Conservation (phyloP, 2,113 vertebrate species). For the Dicerorhinus sumatrensis region DNA sequence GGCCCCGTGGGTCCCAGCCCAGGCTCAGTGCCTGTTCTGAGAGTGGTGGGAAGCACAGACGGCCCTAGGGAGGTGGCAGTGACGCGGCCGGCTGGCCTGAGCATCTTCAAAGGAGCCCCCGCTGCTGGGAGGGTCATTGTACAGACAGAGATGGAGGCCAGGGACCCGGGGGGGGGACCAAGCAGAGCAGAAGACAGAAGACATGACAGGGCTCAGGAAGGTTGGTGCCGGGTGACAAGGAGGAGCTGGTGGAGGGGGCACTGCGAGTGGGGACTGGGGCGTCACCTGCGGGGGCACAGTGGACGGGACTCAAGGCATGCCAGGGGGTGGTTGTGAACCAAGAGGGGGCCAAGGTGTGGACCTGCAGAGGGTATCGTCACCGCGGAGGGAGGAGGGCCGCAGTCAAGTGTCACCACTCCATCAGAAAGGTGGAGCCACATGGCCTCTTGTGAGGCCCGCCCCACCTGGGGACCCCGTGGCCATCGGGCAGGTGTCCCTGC, state of each 20-base stretch:
- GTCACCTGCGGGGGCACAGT: fast-evolving
- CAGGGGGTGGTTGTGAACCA: neutral
- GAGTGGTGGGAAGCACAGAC: neutral
- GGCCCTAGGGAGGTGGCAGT: neutral
- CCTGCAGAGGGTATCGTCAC: fast-evolving
- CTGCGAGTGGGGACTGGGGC: neutral
- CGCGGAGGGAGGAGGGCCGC: fast-evolving
- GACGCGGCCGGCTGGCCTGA: neutral
- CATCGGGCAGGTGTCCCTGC: neutral
- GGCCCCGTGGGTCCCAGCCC: fast-evolving
- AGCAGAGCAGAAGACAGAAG: too few relatives aligned
- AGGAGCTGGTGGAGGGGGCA: neutral
- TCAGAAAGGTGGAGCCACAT: neutral
- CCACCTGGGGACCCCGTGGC: fast-evolving
- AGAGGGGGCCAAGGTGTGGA: too few relatives aligned
- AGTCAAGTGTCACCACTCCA: neutral
- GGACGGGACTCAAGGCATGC: fast-evolving
- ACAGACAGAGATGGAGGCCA: neutral
- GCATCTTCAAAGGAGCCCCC: neutral
- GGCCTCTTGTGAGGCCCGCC: too few relatives aligned
- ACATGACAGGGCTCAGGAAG: fast-evolving
- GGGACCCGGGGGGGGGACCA: neutral
- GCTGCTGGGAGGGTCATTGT: neutral
- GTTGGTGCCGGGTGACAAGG: fast-evolving
- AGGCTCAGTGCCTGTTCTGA: neutral